phyloP scores from a whole-genome alignment of 2,113 vertebrate species.

The Corynorhinus townsendii region DNA sequence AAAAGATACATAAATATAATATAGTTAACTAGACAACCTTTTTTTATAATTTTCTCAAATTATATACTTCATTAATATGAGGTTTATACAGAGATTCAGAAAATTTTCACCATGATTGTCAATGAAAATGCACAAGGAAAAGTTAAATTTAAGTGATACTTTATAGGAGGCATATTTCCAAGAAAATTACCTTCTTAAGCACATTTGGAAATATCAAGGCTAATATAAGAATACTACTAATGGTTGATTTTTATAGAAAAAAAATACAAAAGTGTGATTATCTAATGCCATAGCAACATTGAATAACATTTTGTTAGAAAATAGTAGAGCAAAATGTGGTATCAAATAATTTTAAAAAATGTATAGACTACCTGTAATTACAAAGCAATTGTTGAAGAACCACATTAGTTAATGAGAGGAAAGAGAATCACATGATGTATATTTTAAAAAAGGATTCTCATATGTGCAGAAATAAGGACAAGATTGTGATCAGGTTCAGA shows the following conservation, averaged over 20 bases:
- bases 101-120: neutral
- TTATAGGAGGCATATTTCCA: neutral
- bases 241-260: neutral
- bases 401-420: neutral
- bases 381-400: neutral
- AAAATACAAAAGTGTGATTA: neutral
- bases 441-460: neutral
- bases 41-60: neutral
- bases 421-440: neutral
- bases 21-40: neutral
- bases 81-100: neutral
- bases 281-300: neutral
- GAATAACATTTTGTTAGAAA: neutral
- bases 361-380: neutral
- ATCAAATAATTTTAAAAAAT: neutral
- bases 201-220: neutral
- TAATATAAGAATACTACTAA: neutral
- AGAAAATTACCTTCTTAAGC: slow-evolving; percentile 7
- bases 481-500: neutral
- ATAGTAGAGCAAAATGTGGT: neutral
- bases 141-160: neutral
- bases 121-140: neutral
- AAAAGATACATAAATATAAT: neutral
- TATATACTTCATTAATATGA: neutral
- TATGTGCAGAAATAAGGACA: neutral